Percentiles rank a stretch among this genome's conserved stretches.
These are phyloP conservation scores for Catostylus mosaicus DNA, from an alignment of 30 jellyfish, hydroid and myxozoan species.

Conservation along the genomic window DNA sequence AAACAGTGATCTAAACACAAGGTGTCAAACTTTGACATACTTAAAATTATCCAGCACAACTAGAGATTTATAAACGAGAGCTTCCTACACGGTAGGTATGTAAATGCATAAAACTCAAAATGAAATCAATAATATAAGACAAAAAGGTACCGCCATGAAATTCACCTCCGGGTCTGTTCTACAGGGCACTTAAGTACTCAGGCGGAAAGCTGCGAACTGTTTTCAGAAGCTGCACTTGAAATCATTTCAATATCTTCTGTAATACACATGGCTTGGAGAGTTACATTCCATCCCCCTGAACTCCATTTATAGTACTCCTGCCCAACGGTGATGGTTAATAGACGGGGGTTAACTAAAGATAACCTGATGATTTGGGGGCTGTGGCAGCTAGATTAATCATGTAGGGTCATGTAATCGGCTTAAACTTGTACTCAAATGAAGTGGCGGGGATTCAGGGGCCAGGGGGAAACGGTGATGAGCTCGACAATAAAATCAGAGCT, in stretches of 20 bases:
- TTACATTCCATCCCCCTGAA: too few relatives aligned
- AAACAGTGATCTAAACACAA: neutral
- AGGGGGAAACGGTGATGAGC: too few relatives aligned
- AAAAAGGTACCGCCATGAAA: neutral
- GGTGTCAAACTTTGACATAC: slow-evolving; percentile 66
- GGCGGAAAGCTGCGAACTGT: neutral
- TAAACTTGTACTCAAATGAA: too few relatives aligned
- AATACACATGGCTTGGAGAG: neutral
- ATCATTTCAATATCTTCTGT: neutral
- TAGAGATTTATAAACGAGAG: slow-evolving; percentile 12
- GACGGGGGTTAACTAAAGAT: too few relatives aligned
- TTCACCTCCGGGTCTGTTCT: neutral
- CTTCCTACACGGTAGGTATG: slow-evolving; percentile 62
- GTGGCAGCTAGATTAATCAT: too few relatives aligned
- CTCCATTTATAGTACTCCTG: too few relatives aligned
- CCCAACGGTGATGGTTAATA: too few relatives aligned
- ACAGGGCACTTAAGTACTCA: too few relatives aligned
- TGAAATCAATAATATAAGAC: neutral
- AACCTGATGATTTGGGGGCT: too few relatives aligned
- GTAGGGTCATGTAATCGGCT: too few relatives aligned
- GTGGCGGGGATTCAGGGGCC: too few relatives aligned
- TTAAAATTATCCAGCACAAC: slow-evolving; percentile 24
- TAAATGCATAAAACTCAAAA: neutral
- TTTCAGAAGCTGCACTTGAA: neutral
- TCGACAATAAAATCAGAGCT: too few relatives aligned